phyloP scores from a whole-genome alignment of 2,113 vertebrate genomes.

The Hemiscyllium ocellatum region DNA sequence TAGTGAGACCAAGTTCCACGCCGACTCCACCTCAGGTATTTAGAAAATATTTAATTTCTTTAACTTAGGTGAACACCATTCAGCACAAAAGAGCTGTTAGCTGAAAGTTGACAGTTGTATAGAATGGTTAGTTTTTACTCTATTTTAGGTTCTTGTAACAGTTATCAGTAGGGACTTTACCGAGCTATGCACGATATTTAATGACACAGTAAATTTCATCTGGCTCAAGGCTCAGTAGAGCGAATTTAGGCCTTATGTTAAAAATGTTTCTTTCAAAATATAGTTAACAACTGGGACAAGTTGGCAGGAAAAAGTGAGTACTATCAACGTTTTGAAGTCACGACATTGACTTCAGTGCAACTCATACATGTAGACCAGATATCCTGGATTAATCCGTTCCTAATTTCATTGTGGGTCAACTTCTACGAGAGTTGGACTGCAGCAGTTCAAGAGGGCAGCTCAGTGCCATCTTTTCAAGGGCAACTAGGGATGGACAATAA shows the following conservation, averaged over 20 bases:
- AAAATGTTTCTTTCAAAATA: not conserved
- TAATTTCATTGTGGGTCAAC: no score
- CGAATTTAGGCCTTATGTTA: not conserved
- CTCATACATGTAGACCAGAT: no score
- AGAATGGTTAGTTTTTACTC: not conserved
- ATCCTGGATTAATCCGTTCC: no score
- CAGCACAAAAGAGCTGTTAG: not conserved
- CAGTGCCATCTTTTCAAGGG: no score
- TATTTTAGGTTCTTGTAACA: not conserved
- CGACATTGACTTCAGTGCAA: no score
- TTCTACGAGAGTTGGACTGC: no score
- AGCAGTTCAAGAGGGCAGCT: no score
- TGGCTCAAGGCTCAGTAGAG: not conserved
- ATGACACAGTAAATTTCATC: not conserved
- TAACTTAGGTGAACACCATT: not conserved
- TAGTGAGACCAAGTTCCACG: slow-evolving; percentile 72
- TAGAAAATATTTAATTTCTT: not conserved
- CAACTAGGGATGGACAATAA: no score
- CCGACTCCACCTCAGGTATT: slow-evolving; percentile 88
- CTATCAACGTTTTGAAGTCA: not conserved
- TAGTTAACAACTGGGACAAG: not conserved
- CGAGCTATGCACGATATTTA: not conserved
- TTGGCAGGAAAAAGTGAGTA: not conserved
- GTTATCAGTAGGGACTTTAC: not conserved
- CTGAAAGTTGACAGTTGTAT: not conserved